These are phyloP conservation scores for Amphipoea lucens DNA, from an alignment of 2,888 invertebrate species.

Conservation along the genomic window DNA sequence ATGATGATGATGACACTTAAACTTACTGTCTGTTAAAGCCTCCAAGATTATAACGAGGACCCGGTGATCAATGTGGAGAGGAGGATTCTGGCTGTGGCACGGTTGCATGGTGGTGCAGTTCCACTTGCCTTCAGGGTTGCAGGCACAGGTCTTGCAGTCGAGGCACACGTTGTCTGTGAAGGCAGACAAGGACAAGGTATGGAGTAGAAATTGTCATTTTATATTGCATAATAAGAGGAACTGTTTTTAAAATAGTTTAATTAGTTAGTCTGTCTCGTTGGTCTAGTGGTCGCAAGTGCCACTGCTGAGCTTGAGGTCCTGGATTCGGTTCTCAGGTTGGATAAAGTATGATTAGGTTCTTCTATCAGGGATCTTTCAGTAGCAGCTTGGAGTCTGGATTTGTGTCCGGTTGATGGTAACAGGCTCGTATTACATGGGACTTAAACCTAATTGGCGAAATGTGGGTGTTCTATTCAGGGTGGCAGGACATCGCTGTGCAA, in stretches of 20 bases:
- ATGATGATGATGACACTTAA: background rate
- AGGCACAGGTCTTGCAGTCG: constrained; percentile 75
- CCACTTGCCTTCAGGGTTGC: constrained; percentile 73
- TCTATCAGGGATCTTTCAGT: background rate
- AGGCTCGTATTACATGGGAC: background rate
- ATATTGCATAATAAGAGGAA: background rate
- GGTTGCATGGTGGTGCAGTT: constrained; percentile 67
- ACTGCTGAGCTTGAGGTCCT: background rate
- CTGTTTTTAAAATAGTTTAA: background rate
- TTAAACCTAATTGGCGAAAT: background rate
- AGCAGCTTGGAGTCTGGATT: background rate
- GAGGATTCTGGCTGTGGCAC: constrained; percentile 62
- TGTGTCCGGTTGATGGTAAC: too few relatives aligned
- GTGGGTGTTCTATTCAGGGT: background rate
- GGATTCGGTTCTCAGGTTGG: too few relatives aligned
- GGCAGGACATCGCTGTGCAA: too few relatives aligned
- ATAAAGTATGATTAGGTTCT: background rate
- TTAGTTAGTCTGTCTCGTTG: background rate
- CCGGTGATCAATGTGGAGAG: constrained; percentile 70
- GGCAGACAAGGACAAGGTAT: background rate
- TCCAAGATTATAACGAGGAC: constrained; percentile 72
- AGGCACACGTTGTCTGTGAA: constrained; percentile 76
- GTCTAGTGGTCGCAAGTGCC: background rate
- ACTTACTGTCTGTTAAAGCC: constrained; percentile 69
- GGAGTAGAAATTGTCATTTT: background rate